Evolutionary conservation across 2,113 vertebrate genomes (phyloP).

Genomic region (Pungitius pungitius): DNA sequence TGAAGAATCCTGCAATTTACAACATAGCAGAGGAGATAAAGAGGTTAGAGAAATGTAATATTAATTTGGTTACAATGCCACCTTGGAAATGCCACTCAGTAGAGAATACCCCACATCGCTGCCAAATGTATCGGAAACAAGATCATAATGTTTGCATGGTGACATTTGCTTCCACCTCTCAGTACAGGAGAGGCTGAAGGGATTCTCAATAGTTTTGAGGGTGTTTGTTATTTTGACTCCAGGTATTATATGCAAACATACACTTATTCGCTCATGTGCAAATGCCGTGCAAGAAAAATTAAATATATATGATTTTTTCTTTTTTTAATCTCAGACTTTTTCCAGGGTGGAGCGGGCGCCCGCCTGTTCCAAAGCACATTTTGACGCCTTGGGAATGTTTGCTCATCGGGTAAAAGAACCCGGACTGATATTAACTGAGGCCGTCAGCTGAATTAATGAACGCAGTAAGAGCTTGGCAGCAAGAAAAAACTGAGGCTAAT

Average conservation of each 20-base stretch:
- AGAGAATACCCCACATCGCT: background rate
- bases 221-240: background rate
- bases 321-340: no score
- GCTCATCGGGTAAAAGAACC: background rate
- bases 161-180: background rate
- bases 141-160: background rate
- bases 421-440: background rate
- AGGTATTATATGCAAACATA: no score
- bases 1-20: constrained; percentile 31
- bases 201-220: background rate
- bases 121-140: background rate
- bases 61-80: background rate
- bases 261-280: no score
- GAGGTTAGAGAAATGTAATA: constrained; percentile 3
- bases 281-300: no score
- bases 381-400: no score
- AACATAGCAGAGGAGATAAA: constrained; percentile 9
- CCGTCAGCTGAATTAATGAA: background rate
- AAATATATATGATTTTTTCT: no score
- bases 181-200: background rate
- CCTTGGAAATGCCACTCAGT: background rate
- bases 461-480: background rate
- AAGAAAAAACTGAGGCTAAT: background rate
- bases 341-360: no score
- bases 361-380: no score